These are phyloP conservation scores for Pelochelys cantorii DNA, from an alignment of 2,797 vertebrate species.

Conservation along the genomic window DNA sequence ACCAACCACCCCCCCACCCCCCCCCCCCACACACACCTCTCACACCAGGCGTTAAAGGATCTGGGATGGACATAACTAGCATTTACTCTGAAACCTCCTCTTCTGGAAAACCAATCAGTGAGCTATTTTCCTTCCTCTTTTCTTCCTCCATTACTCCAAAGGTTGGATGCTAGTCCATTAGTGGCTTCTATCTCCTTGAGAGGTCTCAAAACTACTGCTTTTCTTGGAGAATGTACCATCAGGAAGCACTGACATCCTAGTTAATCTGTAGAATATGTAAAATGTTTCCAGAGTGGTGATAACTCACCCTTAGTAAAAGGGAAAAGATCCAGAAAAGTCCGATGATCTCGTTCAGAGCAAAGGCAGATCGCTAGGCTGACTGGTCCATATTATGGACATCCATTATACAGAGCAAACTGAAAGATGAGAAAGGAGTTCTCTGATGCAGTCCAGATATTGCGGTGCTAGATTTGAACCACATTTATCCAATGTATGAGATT, in stretches of 20 bases:
- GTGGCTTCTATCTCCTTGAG: slow-evolving; percentile 25
- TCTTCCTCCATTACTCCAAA: background rate
- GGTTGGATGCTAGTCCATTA: slow-evolving; percentile 24
- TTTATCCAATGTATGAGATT: slow-evolving; percentile 32
- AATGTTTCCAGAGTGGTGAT: background rate
- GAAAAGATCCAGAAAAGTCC: background rate
- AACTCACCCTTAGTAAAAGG: background rate
- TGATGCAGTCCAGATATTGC: slow-evolving; percentile 12
- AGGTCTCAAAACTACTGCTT: slow-evolving; percentile 28
- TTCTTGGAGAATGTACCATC: slow-evolving; percentile 28
- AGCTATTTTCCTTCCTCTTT: background rate
- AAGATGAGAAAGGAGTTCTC: background rate
- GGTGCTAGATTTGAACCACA: slow-evolving; percentile 36
- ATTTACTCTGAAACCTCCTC: slow-evolving; percentile 20
- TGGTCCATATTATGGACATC: background rate
- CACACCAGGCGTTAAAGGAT: slow-evolving; percentile 7
- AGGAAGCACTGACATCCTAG: slow-evolving; percentile 2
- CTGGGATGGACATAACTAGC: background rate
- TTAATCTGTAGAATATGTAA: background rate
- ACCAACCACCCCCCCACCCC: background rate
- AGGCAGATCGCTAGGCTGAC: slow-evolving; percentile 65
- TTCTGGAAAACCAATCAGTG: background rate
- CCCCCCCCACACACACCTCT: background rate
- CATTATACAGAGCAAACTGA: background rate
- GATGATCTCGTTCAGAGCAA: slow-evolving; percentile 22